phyloP scores from a whole-genome alignment of 2,888 invertebrate species.

The Drosophila lacicola region DNA sequence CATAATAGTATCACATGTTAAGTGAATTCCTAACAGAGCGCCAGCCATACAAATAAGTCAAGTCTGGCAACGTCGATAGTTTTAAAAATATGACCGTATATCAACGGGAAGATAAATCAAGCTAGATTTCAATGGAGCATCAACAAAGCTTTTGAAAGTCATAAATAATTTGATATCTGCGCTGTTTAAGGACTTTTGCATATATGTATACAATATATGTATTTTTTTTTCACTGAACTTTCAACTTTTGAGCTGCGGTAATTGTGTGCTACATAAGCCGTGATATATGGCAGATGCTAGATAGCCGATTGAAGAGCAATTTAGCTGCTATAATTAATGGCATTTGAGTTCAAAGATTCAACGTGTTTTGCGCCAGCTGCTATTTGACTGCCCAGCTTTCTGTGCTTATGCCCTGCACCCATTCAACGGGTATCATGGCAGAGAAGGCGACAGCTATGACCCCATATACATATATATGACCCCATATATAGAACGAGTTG shows the following conservation, averaged over 20 bases:
- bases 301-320: slow-evolving; percentile 46
- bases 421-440: too few species aligned
- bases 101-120: slow-evolving; percentile 14
- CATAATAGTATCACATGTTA: background rate
- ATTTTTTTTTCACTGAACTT: slow-evolving; percentile 28
- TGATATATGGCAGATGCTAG: slow-evolving; percentile 39
- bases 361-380: too few species aligned
- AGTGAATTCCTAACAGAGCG: background rate
- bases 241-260: slow-evolving; percentile 25
- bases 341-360: slow-evolving; percentile 25
- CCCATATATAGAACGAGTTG: too few species aligned
- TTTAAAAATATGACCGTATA: slow-evolving; percentile 12
- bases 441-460: too few species aligned
- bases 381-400: too few species aligned
- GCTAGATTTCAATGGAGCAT: slow-evolving; percentile 20
- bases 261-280: slow-evolving; percentile 14
- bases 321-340: slow-evolving; percentile 67
- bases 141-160: slow-evolving; percentile 43
- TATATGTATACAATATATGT: background rate
- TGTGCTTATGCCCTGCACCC: background rate
- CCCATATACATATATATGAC: too few species aligned
- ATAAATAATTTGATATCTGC: slow-evolving; percentile 37
- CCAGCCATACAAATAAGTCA: slow-evolving; percentile 13
- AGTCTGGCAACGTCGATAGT: slow-evolving; percentile 25
- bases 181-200: slow-evolving; percentile 17